phyloP scores from a whole-genome alignment of 1,140 invertebrate species.

The Rhagoletis pomonella region DNA sequence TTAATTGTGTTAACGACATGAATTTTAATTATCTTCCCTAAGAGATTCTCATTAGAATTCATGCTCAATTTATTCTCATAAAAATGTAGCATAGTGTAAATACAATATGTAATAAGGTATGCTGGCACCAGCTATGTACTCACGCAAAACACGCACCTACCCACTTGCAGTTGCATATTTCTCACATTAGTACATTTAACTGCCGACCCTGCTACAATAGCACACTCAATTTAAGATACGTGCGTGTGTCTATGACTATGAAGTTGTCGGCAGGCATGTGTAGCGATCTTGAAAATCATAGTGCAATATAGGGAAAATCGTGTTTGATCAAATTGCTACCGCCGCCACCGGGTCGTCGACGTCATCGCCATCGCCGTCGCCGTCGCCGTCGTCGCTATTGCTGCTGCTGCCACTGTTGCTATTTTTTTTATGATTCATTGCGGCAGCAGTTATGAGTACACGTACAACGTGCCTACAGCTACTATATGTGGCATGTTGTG shows the following conservation, averaged over 20 bases:
- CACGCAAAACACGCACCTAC: neutral
- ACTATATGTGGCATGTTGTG: neutral
- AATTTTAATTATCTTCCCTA: too few species aligned
- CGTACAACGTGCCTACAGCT: neutral
- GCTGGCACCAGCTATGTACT: neutral
- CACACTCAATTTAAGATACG: too few species aligned
- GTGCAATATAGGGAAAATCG: slow-evolving; percentile 34
- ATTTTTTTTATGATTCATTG: neutral
- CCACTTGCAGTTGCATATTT: slow-evolving; percentile 21
- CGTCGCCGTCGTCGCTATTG: neutral
- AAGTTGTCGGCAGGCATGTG: neutral
- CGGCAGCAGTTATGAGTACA: neutral
- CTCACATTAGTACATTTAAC: slow-evolving; percentile 21
- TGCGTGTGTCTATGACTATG: neutral
- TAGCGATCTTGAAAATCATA: slow-evolving; percentile 22
- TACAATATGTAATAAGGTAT: neutral
- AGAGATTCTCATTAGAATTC: too few species aligned
- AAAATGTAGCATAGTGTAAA: neutral
- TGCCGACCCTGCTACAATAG: neutral
- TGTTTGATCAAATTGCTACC: slow-evolving; percentile 39
- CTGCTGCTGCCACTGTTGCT: neutral
- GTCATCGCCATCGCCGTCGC: too few species aligned
- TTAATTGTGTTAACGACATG: too few species aligned
- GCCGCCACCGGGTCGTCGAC: neutral
- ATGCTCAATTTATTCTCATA: neutral